A percentile compares a stretch with the other conserved stretches of the same genome.
Evolutionary conservation across 2,888 invertebrate genomes (phyloP).

Genomic region (Drosophila kuntzei): DNA sequence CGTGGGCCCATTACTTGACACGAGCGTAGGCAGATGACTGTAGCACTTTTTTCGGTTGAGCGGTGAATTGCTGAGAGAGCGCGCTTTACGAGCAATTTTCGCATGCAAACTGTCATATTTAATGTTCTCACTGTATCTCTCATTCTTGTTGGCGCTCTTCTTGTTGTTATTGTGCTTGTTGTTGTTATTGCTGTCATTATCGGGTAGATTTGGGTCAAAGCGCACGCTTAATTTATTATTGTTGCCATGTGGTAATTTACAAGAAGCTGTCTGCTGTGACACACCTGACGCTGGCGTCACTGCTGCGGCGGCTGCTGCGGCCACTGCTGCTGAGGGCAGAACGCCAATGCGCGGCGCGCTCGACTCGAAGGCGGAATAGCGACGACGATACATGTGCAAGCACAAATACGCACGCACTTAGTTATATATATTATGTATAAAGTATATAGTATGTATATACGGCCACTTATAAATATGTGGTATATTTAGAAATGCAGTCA

Average conservation of each 20-base stretch:
- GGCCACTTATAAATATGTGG: conserved; percentile 5
- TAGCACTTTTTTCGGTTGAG: conserved; percentile 81
- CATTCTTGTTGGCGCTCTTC: conserved; percentile 21
- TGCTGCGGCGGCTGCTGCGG: conserved; percentile 17
- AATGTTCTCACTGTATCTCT: conserved; percentile 31
- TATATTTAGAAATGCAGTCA: conserved; percentile 21
- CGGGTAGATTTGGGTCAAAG: conserved; percentile 74
- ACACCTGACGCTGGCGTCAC: conserved; percentile 30
- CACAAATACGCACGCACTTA: conserved; percentile 28
- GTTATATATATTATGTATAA: conserved; percentile 19
- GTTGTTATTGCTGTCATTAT: conserved; percentile 52
- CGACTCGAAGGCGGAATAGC: conserved; percentile 84
- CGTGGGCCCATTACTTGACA: conserved; percentile 64
- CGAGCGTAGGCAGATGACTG: conserved; percentile 72
- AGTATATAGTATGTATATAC: conserved; percentile 1
- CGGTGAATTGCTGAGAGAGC: conserved; percentile 85
- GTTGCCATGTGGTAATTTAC: conserved; percentile 46
- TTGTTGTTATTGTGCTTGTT: conserved; percentile 26
- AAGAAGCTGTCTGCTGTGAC: conserved; percentile 47
- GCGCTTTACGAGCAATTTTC: conserved; percentile 75
- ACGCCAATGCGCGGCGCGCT: conserved; percentile 80
- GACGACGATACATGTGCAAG: conserved; percentile 83
- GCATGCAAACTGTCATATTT: conserved; percentile 55
- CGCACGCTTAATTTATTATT: conserved; percentile 68
- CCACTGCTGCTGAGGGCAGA: conserved; percentile 60